Conservation (phyloP, 2,888 invertebrate genomes). For the Dione vanillae region DNA sequence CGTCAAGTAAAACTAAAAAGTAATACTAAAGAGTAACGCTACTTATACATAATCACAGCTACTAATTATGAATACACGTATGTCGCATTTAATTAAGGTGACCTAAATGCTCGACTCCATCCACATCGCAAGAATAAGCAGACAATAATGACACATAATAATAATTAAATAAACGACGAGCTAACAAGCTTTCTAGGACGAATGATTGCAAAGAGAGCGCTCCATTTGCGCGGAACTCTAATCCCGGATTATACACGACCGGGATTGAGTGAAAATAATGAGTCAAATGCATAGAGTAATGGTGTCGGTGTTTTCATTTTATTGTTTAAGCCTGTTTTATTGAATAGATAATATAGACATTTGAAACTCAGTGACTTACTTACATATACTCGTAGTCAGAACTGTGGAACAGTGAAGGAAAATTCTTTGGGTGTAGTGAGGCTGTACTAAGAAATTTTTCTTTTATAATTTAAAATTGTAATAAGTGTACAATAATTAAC, state of each 20-base stretch:
- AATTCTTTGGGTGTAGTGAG: too few relatives aligned
- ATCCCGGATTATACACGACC: conserved; percentile 47
- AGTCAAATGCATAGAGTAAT: conserved; percentile 31
- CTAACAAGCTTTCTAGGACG: conserved; percentile 37
- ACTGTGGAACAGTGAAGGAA: too few relatives aligned
- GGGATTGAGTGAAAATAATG: conserved; percentile 45
- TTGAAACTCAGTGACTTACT: too few relatives aligned
- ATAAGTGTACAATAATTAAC: too few relatives aligned
- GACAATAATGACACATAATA: conserved; percentile 27
- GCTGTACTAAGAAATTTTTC: too few relatives aligned
- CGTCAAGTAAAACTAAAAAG: too few relatives aligned
- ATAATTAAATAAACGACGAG: conserved; percentile 25
- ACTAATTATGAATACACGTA: background rate
- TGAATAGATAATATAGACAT: background rate
- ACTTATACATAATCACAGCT: background rate
- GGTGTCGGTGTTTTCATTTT: background rate
- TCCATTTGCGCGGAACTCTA: conserved; percentile 46
- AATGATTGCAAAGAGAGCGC: conserved; percentile 43
- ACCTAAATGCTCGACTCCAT: conserved; percentile 15
- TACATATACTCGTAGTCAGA: too few relatives aligned
- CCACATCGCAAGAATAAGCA: conserved; percentile 6
- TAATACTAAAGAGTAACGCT: too few relatives aligned
- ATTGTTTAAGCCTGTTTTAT: background rate
- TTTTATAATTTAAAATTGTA: too few relatives aligned
- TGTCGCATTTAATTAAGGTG: conserved; percentile 14